These are phyloP conservation scores for Diorhabda sublineata DNA, from an alignment of 1,140 invertebrate genomes.

Conservation along the genomic window DNA sequence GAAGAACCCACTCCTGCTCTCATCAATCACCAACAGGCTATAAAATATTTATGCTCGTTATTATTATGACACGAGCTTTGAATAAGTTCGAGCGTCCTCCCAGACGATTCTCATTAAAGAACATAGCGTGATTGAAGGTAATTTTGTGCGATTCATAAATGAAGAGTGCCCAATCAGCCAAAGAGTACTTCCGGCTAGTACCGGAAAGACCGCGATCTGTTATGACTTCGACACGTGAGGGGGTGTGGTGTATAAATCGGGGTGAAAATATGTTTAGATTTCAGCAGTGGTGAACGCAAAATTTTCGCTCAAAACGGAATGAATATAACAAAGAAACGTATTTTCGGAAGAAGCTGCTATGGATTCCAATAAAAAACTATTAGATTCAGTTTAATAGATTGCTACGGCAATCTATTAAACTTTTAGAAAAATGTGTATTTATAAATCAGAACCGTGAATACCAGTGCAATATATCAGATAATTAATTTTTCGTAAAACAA, in stretches of 20 bases:
- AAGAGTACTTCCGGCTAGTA: slow-evolving; percentile 17
- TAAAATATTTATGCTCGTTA: slow-evolving; percentile 11
- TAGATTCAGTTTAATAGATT: too few species aligned
- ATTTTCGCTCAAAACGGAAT: too few species aligned
- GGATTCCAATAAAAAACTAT: too few species aligned
- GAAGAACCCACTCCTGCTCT: background rate
- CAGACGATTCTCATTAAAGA: slow-evolving; percentile 11
- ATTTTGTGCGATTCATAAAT: slow-evolving; percentile 17
- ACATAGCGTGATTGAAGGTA: slow-evolving; percentile 14
- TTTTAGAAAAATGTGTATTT: too few species aligned
- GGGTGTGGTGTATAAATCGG: slow-evolving; percentile 2
- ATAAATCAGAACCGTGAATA: too few species aligned
- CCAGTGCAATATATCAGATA: too few species aligned
- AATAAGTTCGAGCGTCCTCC: background rate
- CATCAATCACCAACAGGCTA: slow-evolving; percentile 3
- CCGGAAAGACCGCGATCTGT: slow-evolving; percentile 16
- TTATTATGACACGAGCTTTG: background rate
- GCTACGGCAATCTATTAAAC: too few species aligned
- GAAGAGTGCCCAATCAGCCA: slow-evolving; percentile 15
- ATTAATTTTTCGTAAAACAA: too few species aligned
- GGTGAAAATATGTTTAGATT: background rate
- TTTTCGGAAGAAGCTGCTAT: too few species aligned
- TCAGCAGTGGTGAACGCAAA: background rate
- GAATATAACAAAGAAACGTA: too few species aligned
- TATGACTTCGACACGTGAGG: slow-evolving; percentile 17